Base-by-base conservation (phyloP, 2,888 invertebrate genomes). In the Smittia aterrima region DNA sequence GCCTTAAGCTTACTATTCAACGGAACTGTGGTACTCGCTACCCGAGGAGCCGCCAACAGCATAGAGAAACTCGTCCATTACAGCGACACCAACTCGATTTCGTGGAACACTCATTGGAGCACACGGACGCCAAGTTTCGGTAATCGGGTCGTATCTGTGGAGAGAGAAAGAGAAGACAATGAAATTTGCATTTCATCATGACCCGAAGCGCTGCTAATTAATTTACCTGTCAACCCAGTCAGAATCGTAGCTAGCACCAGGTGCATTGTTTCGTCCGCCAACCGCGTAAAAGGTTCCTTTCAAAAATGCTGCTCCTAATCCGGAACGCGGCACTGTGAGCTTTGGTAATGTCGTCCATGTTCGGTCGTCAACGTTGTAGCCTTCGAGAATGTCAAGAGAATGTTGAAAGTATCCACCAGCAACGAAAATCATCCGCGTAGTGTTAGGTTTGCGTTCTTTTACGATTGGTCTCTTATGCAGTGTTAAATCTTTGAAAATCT, bases 11-110 rank as follows among this genome's bases (percentile, higher is more conserved):
- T 80, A 93, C 93, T 90, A 93, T 86, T 96, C 96, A 1, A 95
- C 95, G 75, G 92, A 90, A 80, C 88, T 91, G 80, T 95, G 95
- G 82, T 93, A 94, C 78, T 90, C 91, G 2, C 90, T 87, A 20
- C 92, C 93, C 6, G 93, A 91, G 1, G 95, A 93, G 0, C 96
- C 96, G 0, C 96, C 96, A 0, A 96, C 93, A 1, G 96, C 95
- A 80, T 96, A 96, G 75, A 96, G 84, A 76, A 93, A 84, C 24
- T 93, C 94, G 79, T 96, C 96, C 89, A 96, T 92, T 9, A 95
- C 95, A n/a, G 94, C 95, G 2, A 95, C 95, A 6, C 96, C 96
- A 20, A 95, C 87, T 79, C 96, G 87, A 82, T 95, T 95, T 66
- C 96, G 85, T 0, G 95, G 91, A 64, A 91, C 90, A 11, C 92